Evolutionary conservation across 2,888 invertebrate genomes (phyloP), one percentile per base, ranked within the genome.

Genomic region (Boloria selene): DNA sequence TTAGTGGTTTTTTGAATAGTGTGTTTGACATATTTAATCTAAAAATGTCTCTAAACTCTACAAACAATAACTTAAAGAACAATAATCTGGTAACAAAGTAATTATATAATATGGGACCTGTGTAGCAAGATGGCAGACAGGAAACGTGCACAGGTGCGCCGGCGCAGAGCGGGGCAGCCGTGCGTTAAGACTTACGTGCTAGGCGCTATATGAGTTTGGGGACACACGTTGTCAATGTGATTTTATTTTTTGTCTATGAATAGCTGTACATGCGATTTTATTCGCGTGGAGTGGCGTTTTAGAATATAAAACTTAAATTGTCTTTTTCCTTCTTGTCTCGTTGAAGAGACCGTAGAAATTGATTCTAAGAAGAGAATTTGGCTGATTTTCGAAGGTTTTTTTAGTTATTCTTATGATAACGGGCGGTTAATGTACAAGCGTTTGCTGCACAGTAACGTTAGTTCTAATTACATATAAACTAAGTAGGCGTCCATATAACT

Each of bases 121-220:
- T 61, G 56, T 62, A 68, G 62, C 82, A 85, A 86, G 85, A 87
- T 86, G 88, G 88, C 85, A 75, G 79, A 80, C 87, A 86, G 88
- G 88, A 88, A 86, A 75, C 82, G 73, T 75, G 63, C 70, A 79
- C 88, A 89, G 89, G 90, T 88, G 88, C 80, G 86, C 78, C 80
- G 68, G 79, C 81, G 80, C 82, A 81, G 54, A 65, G 71, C 68
- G 76, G 77, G 79, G 82, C 80, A 78, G 63, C 84, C 78, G 78
- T 75, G 84, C 88, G 85, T 84, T 80, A 74, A 71, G 67, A 72
- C 73, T 76, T 76, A 79, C 82, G 79, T 79, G 76, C 74, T 38
- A 18, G 22, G 74, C 62, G 67, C 67, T 56, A 64, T 74, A 72
- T 73, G 70, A 70, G 51, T 67, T 68, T 67, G 64, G 67, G 63